phyloP scores from a whole-genome alignment of 2,797 vertebrate genomes.

The Cebuella pygmaea region DNA sequence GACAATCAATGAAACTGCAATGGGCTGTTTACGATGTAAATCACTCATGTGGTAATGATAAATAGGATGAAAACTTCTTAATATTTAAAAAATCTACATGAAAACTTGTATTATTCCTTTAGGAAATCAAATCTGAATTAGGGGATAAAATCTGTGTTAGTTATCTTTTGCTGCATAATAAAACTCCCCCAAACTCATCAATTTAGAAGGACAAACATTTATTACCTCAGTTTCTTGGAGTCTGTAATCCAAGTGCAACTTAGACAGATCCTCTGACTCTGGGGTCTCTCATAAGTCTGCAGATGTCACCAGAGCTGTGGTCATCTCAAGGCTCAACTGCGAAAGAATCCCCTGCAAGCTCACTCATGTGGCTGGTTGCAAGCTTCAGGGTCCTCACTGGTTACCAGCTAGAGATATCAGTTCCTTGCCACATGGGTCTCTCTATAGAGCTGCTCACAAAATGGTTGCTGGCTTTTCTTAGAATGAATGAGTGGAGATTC shows the following conservation, averaged over 20 bases:
- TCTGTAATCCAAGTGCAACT: not conserved
- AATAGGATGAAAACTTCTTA: not conserved
- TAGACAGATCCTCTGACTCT: not conserved
- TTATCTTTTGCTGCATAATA: conserved; percentile 2
- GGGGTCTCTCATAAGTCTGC: not conserved
- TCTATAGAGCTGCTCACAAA: not conserved
- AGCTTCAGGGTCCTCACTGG: not conserved
- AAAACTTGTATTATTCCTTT: not conserved
- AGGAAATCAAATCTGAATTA: not conserved
- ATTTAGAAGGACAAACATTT: not conserved
- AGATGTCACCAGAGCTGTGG: not conserved
- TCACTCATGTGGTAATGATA: not conserved
- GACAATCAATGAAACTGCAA: not conserved
- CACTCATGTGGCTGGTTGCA: not conserved
- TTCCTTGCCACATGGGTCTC: not conserved
- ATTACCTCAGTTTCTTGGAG: not conserved
- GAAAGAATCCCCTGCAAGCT: not conserved
- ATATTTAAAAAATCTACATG: conserved; percentile 1
- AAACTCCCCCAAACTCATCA: not conserved
- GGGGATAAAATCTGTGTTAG: not conserved
- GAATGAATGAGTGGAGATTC: not conserved
- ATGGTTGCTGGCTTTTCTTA: not conserved
- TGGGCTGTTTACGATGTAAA: not conserved
- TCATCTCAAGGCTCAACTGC: not conserved
- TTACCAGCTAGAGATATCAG: not conserved